Base-by-base conservation (phyloP, 1,140 invertebrate species). In the Drosophila gunungcola region DNA sequence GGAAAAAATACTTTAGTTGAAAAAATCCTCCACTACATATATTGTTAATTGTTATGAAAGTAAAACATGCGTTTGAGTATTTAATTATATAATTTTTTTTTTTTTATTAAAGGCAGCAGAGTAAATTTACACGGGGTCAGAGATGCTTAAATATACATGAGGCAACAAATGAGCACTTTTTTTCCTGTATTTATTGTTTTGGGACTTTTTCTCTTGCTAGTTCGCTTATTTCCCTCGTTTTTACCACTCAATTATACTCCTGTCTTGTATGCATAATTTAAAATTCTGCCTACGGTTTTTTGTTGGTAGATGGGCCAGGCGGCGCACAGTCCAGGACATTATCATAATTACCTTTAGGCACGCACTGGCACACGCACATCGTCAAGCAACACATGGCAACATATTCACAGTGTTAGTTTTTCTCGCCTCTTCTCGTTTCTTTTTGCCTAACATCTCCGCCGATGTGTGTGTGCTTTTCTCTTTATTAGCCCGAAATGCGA, bases 1-100 rank as follows among this genome's bases (percentile, higher is more conserved):
- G 72, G 55, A 76, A 76, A 85, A 85, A 76, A 85, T 75, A 85
- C 82, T 85, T 85, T 85, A 85, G 82, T 85, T 75, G 74, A 88
- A 86, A 83, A 82, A 78, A 72, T 85, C 79, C 82, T 88, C 82
- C 77, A 88, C 82, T 85, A 83, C 80, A 75, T 70, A 65, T 64
- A 62, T 73, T 67, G 55, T 65, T 70, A 73, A 45, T 72, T 39
- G 7, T 29, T 70, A 60, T 61, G 52, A 72, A 67, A 60, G 54
- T 58, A 82, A 85, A 63, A 70, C 82, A 85, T 85, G 82, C 82
- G 69, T 60, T 85, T 74, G 52, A 48, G 45, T 76, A 65, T 57
- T 73, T 51, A 45, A 29, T 72, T 60, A 16, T 42, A 56, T 41
- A 48, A 27, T 43, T 48, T 36, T 45, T 48, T 43, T 48, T 36